Base-by-base conservation (phyloP, 2,888 invertebrate species). In the Aleiodes alternator region DNA sequence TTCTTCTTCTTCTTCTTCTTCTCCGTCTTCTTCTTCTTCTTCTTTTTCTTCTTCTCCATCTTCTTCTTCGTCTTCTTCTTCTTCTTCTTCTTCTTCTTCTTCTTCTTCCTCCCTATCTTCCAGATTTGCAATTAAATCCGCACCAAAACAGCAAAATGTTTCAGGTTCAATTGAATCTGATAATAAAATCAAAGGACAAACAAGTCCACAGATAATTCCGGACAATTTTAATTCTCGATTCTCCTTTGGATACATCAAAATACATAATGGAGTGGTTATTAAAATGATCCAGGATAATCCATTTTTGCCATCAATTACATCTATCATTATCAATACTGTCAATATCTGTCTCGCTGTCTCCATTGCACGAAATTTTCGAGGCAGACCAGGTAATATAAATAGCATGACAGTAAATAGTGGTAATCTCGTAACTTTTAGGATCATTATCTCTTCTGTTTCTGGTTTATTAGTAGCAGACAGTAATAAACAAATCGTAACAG, bases 91-190 rank as follows among this genome's bases (percentile, higher is more conserved):
- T 23, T 23, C 2, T 23, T 2, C 23, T 72, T 29, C 71, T 70
- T 59, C 72, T 76, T 74, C 72, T 61, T 53, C 61, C 14, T 59
- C 48, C 12, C 61, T 78, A 23, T 78, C 77, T 53, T 78, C 69
- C 16, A 87, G 84, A 87, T 88, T 87, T 69, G 80, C 79, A 5
- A 86, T 77, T 61, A 89, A 88, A 84, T 91, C 91, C 79, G 92
- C 91, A 29, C 92, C 92, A 59, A 96, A 90, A 9, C 91, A 88
- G 3, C 96, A 90, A 78, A 95, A 92, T 85, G 97, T 97, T 5
- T 96, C 87, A 0, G 94, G 93, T 87, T 97, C 97, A 84, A 96
- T 95, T 2, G 95, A 93, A 29, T 94, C 92, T 38, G 94, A 94
- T 69, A 96, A 90, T 43, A 95, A 87, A 0, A 93, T 90, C 82